phyloP scores from a whole-genome alignment of 1,140 invertebrate species.

The Diabrotica undecimpunctata region DNA sequence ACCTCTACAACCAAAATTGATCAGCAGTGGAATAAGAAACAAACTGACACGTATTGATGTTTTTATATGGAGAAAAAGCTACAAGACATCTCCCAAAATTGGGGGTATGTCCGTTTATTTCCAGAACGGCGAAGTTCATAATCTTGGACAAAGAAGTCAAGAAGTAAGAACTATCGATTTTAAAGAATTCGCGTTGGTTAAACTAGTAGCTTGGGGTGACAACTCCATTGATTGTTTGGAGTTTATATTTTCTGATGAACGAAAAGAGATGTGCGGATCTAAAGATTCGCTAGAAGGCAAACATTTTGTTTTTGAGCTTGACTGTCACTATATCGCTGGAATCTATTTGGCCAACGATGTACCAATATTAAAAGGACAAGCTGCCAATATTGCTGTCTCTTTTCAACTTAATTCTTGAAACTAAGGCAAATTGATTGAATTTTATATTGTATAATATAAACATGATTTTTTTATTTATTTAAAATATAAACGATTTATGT shows the following conservation, averaged over 20 bases:
- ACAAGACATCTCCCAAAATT: not conserved
- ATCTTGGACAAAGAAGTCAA: not conserved
- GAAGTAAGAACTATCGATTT: not conserved
- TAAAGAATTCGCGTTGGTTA: not conserved
- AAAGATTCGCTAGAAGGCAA: not conserved
- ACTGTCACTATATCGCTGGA: slow-evolving; percentile 5
- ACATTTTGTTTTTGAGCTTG: not conserved
- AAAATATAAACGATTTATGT: too few relatives aligned
- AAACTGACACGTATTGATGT: not conserved
- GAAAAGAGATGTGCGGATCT: not conserved
- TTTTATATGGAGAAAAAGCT: not conserved
- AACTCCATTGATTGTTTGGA: slow-evolving; percentile 3
- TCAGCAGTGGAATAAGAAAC: not conserved
- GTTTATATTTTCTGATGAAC: slow-evolving; percentile 5
- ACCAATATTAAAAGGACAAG: not conserved
- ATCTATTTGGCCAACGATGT: not conserved
- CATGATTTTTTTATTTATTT: too few relatives aligned
- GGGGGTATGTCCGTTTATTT: slow-evolving; percentile 6
- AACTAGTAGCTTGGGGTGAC: not conserved
- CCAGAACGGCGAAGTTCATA: not conserved
- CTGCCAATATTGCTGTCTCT: slow-evolving; percentile 7
- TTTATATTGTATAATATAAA: too few relatives aligned
- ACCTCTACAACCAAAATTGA: not conserved
- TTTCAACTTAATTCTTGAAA: not conserved
- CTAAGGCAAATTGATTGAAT: too few relatives aligned